Base-by-base conservation (phyloP, 2,113 vertebrate species). In the Oreochromis niloticus region DNA sequence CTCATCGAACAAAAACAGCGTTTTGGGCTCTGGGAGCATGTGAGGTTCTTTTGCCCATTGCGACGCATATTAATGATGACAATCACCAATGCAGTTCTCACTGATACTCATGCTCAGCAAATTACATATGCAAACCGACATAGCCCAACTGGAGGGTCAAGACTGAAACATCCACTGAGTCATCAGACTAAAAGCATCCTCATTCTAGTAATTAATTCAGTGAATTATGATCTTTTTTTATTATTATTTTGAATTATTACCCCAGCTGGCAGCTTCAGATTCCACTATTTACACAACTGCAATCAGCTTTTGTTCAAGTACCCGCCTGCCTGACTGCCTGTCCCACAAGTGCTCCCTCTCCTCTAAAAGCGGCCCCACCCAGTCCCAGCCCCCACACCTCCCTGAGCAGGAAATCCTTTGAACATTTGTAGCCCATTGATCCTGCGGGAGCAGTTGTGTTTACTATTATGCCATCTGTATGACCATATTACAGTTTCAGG, bases 361-460 rank as follows among this genome's bases (percentile, higher is more conserved):
- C 46, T 92, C 84, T 85, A 84, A 80, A 80, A 61, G 84, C 32
- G 17, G 73, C 92, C 88, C 83, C 84, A 41, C 91, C 92, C 85
- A 36, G 6, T 81, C 61, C 56, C 83, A 85, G 78, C 85, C 83
- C 87, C 88, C 84, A 63, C 27, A 9, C 78, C 80, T 63, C 66
- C 54, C 71, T 22, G 56, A 32, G 22, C 7, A 80, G 61, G 27
- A 46, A 87, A 88, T 75, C 88, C 91, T 92, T 90, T 91, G 85
- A 91, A 90, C 85, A 93, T 92, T 85, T 92, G 89, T 59, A 86
- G 91, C 82, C 17, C 83, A 80, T 81, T 78, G 79, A 83, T 89
- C 93, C 87, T 61, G 22, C 12, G 82, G 92, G 92, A 89, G 84
- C 85, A 71, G 89, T 89, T 90, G 89, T 94, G 91, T 93, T 95